Percentiles rank a stretch among this genome's conserved stretches.
phyloP scores from a whole-genome alignment of 53 echinoderm and acorn worm species.

The Paracentrotus lividus region DNA sequence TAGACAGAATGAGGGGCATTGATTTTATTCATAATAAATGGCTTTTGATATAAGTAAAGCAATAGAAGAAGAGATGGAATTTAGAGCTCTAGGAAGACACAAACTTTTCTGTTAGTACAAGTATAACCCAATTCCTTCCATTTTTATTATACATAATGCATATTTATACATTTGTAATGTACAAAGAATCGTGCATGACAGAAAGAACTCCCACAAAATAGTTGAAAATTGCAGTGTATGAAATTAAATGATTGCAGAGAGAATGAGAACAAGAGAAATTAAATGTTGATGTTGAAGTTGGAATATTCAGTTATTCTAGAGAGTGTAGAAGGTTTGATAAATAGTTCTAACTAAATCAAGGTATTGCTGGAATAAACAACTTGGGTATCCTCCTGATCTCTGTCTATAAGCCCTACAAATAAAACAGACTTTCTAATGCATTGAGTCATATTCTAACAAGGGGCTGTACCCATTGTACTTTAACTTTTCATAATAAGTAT shows the following conservation, averaged over 20 bases:
- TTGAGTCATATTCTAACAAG: neutral
- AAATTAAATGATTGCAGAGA: too few relatives aligned
- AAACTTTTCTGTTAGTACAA: too few relatives aligned
- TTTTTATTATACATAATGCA: too few relatives aligned
- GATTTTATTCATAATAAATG: too few relatives aligned
- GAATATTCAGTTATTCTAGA: neutral
- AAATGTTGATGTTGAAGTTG: neutral
- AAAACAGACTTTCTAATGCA: neutral
- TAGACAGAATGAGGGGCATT: neutral
- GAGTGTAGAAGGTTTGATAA: neutral
- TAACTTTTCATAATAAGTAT: neutral
- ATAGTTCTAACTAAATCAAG: neutral
- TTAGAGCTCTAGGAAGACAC: too few relatives aligned
- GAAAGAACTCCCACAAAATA: too few relatives aligned
- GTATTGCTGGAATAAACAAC: neutral
- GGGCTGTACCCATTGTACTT: neutral
- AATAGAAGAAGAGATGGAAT: too few relatives aligned
- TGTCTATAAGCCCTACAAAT: neutral
- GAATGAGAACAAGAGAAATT: neutral
- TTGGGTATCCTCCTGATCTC: neutral
- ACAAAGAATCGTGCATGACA: too few relatives aligned
- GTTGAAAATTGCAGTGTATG: too few relatives aligned
- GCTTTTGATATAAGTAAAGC: too few relatives aligned
- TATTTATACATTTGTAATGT: too few relatives aligned
- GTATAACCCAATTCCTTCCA: too few relatives aligned